Percentiles rank a stretch among this genome's conserved stretches.
Evolutionary conservation across 2,888 invertebrate genomes (phyloP).

Genomic region (Boloria euphrosyne): DNA sequence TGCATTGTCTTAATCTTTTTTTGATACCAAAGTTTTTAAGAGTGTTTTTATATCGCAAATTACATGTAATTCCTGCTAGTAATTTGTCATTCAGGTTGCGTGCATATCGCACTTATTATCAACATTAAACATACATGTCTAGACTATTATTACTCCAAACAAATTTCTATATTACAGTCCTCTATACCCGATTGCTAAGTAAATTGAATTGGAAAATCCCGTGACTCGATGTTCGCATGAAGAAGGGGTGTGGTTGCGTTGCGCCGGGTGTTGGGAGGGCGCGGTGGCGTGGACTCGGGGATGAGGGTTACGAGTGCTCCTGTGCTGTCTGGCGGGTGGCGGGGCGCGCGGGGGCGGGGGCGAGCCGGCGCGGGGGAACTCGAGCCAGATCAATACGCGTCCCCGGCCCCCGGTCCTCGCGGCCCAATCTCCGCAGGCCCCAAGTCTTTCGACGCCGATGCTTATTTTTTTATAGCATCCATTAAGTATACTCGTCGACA

Average conservation of each 20-base stretch:
- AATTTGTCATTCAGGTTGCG: conserved; percentile 20
- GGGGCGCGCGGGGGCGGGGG: conserved; percentile 47
- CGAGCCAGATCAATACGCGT: conserved; percentile 52
- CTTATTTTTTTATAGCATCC: conserved; percentile 77
- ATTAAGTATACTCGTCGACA: conserved; percentile 76
- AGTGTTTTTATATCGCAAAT: neutral
- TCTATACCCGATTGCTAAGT: conserved; percentile 57
- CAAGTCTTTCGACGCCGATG: conserved; percentile 79
- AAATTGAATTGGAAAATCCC: conserved; percentile 81
- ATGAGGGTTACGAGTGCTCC: conserved; percentile 64
- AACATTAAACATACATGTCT: conserved; percentile 5
- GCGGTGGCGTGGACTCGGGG: conserved; percentile 51
- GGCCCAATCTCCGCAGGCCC: conserved; percentile 78
- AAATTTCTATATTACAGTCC: conserved; percentile 34
- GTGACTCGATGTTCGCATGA: conserved; percentile 71
- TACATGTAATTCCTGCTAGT: neutral
- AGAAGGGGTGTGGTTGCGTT: conserved; percentile 79
- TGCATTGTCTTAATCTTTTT: conserved; percentile 44
- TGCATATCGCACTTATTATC: conserved; percentile 16
- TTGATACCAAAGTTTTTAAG: conserved; percentile 57
- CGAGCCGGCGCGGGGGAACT: conserved; percentile 37
- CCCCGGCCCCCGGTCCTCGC: conserved; percentile 56
- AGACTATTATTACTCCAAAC: conserved; percentile 22
- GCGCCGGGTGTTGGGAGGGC: conserved; percentile 58
- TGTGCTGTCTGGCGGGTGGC: conserved; percentile 69